Evolutionary conservation across 2,113 vertebrate species (phyloP), one percentile per base, ranked within the genome.

Genomic region (Lota lota): DNA sequence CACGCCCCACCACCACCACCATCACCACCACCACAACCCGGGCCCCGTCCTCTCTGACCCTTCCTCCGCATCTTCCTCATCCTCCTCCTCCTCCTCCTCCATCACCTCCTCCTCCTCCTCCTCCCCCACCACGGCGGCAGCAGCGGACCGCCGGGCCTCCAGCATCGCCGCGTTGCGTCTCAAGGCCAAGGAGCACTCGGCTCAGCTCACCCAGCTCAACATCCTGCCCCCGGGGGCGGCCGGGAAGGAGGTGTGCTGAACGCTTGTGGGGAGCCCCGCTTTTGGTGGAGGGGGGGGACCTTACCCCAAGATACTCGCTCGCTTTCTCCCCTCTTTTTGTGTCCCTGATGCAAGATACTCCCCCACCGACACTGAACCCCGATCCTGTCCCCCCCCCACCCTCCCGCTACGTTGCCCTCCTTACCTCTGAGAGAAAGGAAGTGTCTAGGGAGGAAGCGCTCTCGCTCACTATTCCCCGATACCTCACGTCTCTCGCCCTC

Each of bases 161-260:
- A 98, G 96, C 88, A 98, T 98, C 79, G 96, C 96, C 1, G 95
- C 96, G 5, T 91, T 97, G 85, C 91, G 96, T 88, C 95, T 98
- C 87, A 97, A 98, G 90, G 96, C 96, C 73, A 97, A 97, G 89
- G 95, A 98, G 89, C 96, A 98, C 88, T 97, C 96, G 2, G 97
- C 97, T 64, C 97, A 99, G 92, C 94, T 99, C 82, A 99, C 96
- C 79, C 97, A 98, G 92, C 96, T 99, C 79, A 99, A 97, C 92
- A 95, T 98, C 88, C 93, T 98, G 90, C 95, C 96, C n/a, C 79
- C 94, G 20, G 94, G 89, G 86, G 92, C 91, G 81, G 81, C 97
- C 56, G 96, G 97, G 89, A 99, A 99, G 92, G 97, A 99, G 93
- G 97, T 98, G 92, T 99, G 96, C 94, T 98, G 94, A 97, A 83